phyloP scores from a whole-genome alignment of 2,113 vertebrate genomes.

The Loxodonta africana region DNA sequence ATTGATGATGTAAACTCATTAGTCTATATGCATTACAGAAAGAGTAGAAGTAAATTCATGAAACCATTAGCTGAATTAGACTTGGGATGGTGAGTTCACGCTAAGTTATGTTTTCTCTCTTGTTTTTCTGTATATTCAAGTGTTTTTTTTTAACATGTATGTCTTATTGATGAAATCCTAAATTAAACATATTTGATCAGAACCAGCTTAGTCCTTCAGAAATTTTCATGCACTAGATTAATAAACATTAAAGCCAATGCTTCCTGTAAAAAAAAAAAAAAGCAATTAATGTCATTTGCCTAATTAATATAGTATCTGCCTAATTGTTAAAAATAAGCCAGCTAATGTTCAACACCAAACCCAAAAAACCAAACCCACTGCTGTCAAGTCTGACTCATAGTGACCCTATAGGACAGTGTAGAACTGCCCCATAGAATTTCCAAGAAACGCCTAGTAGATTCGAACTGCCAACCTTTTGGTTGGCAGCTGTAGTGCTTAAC shows the following conservation, averaged over 20 bases:
- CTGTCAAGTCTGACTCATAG: no score
- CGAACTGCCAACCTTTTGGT: no score
- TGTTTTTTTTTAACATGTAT: neutral
- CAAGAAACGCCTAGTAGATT: no score
- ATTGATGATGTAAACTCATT: neutral
- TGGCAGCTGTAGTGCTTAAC: no score
- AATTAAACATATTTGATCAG: neutral
- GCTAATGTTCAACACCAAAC: neutral
- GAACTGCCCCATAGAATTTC: no score
- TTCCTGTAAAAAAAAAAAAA: neutral
- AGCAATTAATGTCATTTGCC: neutral
- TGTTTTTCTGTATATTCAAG: neutral
- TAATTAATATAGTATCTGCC: neutral
- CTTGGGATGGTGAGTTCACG: neutral
- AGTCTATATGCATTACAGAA: neutral
- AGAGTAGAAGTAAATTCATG: neutral
- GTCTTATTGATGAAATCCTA: neutral
- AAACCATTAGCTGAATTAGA: neutral
- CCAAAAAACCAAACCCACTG: no score
- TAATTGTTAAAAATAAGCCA: neutral
- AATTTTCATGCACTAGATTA: neutral
- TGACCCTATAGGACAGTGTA: no score
- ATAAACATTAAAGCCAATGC: slow-evolving; percentile 28
- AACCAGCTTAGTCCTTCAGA: neutral
- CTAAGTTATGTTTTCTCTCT: neutral